Base-by-base conservation (phyloP, 2,113 vertebrate genomes). In the Bubo bubo region DNA sequence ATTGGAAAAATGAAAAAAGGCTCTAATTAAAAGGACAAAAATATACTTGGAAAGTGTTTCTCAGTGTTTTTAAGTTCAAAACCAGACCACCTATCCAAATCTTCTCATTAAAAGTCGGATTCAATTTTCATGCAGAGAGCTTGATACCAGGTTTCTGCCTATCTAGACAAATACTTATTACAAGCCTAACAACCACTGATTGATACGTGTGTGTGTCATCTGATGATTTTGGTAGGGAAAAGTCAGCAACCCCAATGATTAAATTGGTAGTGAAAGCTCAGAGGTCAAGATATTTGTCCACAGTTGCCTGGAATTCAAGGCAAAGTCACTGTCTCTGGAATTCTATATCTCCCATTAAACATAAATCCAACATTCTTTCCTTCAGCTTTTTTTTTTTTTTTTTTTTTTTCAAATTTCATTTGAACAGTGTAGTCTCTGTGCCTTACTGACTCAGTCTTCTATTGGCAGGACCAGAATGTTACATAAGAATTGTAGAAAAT, bases 11-110 rank as follows among this genome's bases (percentile, higher is more conserved):
- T 86, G 49, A 75, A 92, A 90, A 74, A 82, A 64, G 8, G 3
- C 30, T 84, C 64, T 88, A 97, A 97, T 97, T 97, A 97, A 91
- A 96, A 59, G 91, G 86, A 94, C 91, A 91, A 83, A 95, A 96
- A 94, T 97, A 85, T 24, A 85, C 55, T 87, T 95, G 73, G 93
- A 92, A 95, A 89, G 66, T 91, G 76, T 95, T 95, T 89, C 91
- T 87, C 83, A 45, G 43, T 93, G 52, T 89, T 95, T 97, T 95
- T 87, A 91, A 89, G 91, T 95, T 95, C 72, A 95, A 96, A 94
- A 89, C 35, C 8, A 6, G 93, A 95, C 96, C 91, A 97, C 86
- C 86, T 95, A 79, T 89, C 80, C 82, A 85, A 85, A 97, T 86
- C 79, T 75, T 62, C 90, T 95, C 59, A 93, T 87, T 96, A 94